phyloP scores from a whole-genome alignment of 2,113 vertebrate genomes.

The Hipposideros armiger region DNA sequence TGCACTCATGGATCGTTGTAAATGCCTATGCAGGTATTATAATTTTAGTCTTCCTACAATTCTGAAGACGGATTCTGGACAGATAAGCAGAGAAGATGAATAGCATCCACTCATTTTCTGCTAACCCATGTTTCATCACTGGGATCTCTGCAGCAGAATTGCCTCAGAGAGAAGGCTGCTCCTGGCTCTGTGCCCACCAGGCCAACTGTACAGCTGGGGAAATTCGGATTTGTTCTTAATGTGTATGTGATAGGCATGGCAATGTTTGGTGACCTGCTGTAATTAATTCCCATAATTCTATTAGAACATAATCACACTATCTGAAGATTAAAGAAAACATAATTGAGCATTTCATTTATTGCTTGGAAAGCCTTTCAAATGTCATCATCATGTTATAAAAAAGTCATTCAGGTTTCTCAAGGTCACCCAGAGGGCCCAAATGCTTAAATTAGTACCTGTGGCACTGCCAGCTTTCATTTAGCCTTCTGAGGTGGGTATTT shows the following conservation, averaged over 20 bases:
- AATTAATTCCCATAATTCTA: neutral
- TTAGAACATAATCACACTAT: constrained; percentile 63
- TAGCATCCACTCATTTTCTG: neutral
- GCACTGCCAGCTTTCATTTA: neutral
- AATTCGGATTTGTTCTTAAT: neutral
- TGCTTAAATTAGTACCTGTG: neutral
- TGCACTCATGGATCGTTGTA: neutral
- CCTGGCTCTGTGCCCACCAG: neutral
- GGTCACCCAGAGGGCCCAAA: neutral
- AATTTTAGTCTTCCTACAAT: neutral
- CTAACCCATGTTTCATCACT: accelerated
- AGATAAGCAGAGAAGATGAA: neutral
- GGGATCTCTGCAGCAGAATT: neutral
- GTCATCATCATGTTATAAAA: constrained; percentile 27
- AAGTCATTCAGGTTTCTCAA: constrained; percentile 21
- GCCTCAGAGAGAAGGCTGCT: neutral
- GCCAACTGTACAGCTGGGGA: neutral
- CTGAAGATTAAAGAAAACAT: constrained; percentile 54
- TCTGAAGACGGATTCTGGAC: neutral
- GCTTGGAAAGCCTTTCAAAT: constrained; percentile 57
- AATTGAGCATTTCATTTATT: constrained; percentile 34
- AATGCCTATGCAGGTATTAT: neutral
- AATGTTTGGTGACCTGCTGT: constrained; percentile 11
- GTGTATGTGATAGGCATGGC: neutral
- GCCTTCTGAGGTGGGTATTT: neutral